Evolutionary conservation across 1,140 invertebrate genomes (phyloP).

Genomic region (Harlomillsia oculata): DNA sequence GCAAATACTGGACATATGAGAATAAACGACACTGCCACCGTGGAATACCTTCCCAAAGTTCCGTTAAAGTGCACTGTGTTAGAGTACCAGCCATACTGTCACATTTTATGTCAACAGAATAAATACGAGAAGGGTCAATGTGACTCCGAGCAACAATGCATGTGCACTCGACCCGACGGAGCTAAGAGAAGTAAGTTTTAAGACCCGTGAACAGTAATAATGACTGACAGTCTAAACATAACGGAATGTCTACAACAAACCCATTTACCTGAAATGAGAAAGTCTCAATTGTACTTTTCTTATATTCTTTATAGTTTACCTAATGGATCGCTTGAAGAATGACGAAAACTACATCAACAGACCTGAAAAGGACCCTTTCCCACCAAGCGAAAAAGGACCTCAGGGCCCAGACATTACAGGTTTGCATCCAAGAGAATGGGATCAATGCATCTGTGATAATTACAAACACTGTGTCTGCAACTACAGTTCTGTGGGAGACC

Average conservation of each 20-base stretch:
- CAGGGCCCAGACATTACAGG: background rate
- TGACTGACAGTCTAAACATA: too few species aligned
- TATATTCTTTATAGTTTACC: slow-evolving; percentile 4
- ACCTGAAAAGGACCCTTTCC: background rate
- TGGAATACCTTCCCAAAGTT: background rate
- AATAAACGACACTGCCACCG: background rate
- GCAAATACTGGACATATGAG: slow-evolving; percentile 5
- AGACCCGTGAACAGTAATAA: too few species aligned
- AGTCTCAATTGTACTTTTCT: background rate
- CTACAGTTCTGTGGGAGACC: too few species aligned
- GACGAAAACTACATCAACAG: background rate
- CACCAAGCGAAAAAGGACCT: slow-evolving; percentile 1
- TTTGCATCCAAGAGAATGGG: slow-evolving; percentile 2
- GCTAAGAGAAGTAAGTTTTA: too few species aligned
- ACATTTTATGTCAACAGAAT: slow-evolving; percentile 3
- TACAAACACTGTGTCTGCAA: slow-evolving; percentile 6
- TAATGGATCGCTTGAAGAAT: background rate
- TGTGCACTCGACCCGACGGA: slow-evolving; percentile 1
- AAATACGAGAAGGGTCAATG: background rate
- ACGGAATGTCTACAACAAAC: background rate
- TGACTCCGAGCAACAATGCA: slow-evolving; percentile 4
- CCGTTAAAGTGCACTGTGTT: background rate
- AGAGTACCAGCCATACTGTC: background rate
- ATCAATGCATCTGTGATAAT: slow-evolving; percentile 9
- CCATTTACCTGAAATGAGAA: background rate